These are phyloP conservation scores for Rhinophrynus dorsalis DNA, from an alignment of 2,797 vertebrate species.

Conservation along the genomic window DNA sequence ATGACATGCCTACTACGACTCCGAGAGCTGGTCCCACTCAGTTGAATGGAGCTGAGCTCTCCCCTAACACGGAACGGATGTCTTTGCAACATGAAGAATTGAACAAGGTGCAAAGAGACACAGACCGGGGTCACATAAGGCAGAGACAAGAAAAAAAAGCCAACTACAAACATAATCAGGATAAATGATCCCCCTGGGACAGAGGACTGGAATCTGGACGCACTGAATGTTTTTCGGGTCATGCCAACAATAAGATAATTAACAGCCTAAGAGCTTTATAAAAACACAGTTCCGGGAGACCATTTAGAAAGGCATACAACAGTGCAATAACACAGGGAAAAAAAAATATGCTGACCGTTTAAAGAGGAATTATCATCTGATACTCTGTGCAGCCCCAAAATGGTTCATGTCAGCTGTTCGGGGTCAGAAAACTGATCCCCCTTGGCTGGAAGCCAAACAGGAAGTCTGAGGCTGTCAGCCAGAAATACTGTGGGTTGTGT, in stretches of 20 bases:
- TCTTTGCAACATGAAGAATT: not conserved
- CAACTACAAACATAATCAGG: not conserved
- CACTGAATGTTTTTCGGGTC: not conserved
- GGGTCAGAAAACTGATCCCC: too few relatives aligned
- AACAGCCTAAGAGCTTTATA: not conserved
- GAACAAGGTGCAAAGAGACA: not conserved
- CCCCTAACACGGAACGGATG: not conserved
- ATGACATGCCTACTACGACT: too few relatives aligned
- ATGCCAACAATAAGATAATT: conserved; percentile 15
- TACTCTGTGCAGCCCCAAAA: too few relatives aligned
- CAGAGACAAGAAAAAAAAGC: not conserved
- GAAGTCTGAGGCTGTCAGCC: too few relatives aligned
- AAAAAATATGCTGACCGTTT: not conserved
- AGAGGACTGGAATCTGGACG: conserved; percentile 1
- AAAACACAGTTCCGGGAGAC: not conserved
- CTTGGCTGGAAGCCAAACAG: too few relatives aligned
- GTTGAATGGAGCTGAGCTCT: not conserved
- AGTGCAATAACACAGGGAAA: not conserved
- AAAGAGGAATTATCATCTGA: not conserved
- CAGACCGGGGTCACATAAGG: conserved; percentile 6
- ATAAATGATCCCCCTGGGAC: not conserved
- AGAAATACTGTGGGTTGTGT: too few relatives aligned
- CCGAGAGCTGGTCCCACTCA: not conserved
- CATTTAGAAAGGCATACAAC: not conserved
- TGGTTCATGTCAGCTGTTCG: too few relatives aligned